Base-by-base conservation (phyloP, 1,140 invertebrate species). In the Neodiprion fabricii region DNA sequence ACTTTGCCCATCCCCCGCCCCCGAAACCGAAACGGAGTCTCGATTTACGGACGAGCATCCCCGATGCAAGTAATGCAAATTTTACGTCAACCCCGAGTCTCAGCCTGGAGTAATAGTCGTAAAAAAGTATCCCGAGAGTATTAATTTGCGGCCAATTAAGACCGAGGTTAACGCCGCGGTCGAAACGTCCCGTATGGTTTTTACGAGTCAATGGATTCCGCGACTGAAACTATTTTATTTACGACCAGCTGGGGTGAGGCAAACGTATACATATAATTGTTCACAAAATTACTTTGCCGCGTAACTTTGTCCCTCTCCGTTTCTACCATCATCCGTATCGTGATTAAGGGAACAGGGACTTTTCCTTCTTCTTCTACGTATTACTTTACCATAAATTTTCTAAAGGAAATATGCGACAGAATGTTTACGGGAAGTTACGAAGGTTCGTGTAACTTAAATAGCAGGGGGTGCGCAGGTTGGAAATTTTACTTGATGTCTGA, bases 111-210 rank as follows among this genome's bases (percentile, higher is more conserved):
- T 14, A 17, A 9, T 61, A 4, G 53, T 12, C 53, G n/a, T 12
- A 61, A 61, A 61, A 17, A 17, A 61, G 3, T 12, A 17, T 5
- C 11, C 53, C 53, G 53, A 4, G 53, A 12, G 53, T 61, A 61
- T 61, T 61, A 61, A 61, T 61, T 61, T 61, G 53, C 53, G 53
- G 53, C 53, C 53, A 61, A 61, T 61, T 61, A 61, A 12, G 53
- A 9, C 53, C 53, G 53, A 61, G 53, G 53, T 61, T 61, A 61
- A 61, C 53, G 53, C 53, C n/a, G 53, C 53, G 53, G n/a, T 61
- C 53, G 11, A 17, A 40, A 40, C 28, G 28, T 40, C 53, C 53
- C 53, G 53, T 8, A 17, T 61, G 53, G 11, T 40, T 40, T 61
- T 61, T 61, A 61, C 7, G 53, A 61, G 53, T 4, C 53, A 40